Evolutionary conservation across 23 tunicate species (phyloP).

Genomic region (Aplidium turbinatum): DNA sequence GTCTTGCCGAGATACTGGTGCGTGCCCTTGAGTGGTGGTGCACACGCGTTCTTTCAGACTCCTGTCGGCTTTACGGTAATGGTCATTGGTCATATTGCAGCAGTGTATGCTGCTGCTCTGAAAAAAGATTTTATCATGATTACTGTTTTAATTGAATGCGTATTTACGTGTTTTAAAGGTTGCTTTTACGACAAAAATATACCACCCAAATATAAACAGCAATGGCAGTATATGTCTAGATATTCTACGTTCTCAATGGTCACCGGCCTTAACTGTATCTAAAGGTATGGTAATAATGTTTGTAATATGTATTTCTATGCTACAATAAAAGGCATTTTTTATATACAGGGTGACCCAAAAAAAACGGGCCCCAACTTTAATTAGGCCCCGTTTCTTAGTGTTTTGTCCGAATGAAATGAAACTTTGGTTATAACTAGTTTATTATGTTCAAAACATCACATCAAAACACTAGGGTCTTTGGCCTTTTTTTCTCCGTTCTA

Average conservation of each 20-base stretch:
- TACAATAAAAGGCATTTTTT: no score
- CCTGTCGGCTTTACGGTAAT: neutral
- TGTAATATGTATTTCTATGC: no score
- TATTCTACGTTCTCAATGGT: constrained; percentile 81
- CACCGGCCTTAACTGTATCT: constrained; percentile 78
- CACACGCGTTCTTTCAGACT: neutral
- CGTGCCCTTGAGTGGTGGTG: no score
- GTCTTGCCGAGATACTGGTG: no score
- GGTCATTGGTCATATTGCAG: neutral
- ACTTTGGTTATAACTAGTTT: no score
- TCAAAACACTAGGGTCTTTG: no score
- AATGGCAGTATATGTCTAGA: constrained; percentile 93
- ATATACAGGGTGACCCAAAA: no score
- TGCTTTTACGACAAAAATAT: constrained; percentile 64
- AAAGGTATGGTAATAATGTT: constrained; percentile 57
- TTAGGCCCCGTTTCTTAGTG: no score
- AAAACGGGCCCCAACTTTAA: no score
- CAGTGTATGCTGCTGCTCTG: neutral
- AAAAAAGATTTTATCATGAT: neutral
- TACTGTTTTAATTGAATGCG: neutral
- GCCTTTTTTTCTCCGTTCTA: no score
- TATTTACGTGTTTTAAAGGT: constrained; percentile 36
- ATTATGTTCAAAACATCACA: no score
- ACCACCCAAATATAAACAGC: constrained; percentile 85
- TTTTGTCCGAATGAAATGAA: no score